Evolutionary conservation across 2,888 invertebrate species (phyloP).

Genomic region (Phragmatobia fuliginosa): DNA sequence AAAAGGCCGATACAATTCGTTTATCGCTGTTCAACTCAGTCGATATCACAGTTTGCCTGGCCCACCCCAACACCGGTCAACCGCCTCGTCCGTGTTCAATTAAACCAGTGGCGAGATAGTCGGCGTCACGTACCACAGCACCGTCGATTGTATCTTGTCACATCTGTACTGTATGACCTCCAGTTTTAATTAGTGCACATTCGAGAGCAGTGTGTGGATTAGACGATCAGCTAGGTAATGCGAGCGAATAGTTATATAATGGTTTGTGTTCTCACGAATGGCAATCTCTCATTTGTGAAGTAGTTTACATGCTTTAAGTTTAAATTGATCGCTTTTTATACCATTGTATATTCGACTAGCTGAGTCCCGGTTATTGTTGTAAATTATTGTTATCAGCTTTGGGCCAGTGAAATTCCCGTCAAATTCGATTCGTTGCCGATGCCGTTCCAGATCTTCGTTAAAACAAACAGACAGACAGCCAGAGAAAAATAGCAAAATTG

Average conservation of each 20-base stretch:
- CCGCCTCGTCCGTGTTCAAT: constrained; percentile 73
- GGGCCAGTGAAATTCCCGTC: no score
- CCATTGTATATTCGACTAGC: no score
- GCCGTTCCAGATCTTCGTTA: no score
- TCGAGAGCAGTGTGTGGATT: constrained; percentile 32
- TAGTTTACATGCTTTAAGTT: background rate
- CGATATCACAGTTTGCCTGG: constrained; percentile 23
- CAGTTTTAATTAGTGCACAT: constrained; percentile 61
- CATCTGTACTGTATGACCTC: constrained; percentile 64
- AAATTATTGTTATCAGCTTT: no score
- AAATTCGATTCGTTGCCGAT: no score
- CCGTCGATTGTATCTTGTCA: constrained; percentile 74
- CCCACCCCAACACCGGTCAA: constrained; percentile 48
- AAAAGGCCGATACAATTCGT: background rate
- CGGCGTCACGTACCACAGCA: constrained; percentile 70
- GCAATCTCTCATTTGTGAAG: background rate
- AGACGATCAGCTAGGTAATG: constrained; percentile 20
- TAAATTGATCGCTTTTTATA: background rate
- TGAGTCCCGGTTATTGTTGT: no score
- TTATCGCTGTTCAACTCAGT: background rate
- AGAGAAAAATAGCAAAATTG: no score
- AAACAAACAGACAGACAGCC: no score
- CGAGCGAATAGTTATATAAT: constrained; percentile 8
- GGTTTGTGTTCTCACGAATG: constrained; percentile 4
- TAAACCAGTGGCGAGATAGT: constrained; percentile 74